Base-by-base conservation (phyloP, 2,888 invertebrate genomes). In the Perizoma flavofasciatum region DNA sequence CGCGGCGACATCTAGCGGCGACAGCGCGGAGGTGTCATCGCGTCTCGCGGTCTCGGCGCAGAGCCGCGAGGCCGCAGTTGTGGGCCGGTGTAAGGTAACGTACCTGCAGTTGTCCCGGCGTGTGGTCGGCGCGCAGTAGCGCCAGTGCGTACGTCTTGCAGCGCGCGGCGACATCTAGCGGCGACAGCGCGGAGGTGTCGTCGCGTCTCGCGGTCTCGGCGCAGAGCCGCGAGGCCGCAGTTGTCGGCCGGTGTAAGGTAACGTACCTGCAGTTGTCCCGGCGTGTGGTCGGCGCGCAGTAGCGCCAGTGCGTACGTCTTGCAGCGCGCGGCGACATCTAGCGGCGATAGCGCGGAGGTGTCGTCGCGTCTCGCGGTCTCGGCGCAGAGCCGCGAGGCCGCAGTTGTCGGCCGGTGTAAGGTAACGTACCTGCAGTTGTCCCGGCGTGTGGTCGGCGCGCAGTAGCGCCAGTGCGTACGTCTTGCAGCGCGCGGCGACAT, bases 131-230 rank as follows among this genome's bases (percentile, higher is more conserved):
- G 1, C 85, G 57, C 55, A 91, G 71, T 69, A 85, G 56, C 8
- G 90, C 88, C 4, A 92, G 82, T 45, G 92, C 88, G 72, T 91
- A 91, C 0, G 85, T 82, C 83, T 91, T 91, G 74, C 82, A 80
- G 5, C 87, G 59, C 9, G 84, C 73, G 7, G 89, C 85, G 0
- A 83, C 73, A 63, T 88, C 89, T 8, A 74, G 71, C 0, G 63
- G 58, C 8, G 73, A 56, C 0, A 78, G 62, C 33, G 74, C 58
- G 4, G 56, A 37, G 5, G 63, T 63, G 61, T 69, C 71, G 51
- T 51, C 74, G 5, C 72, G 64, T 0, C 72, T 65, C 6, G 71
- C 71, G 0, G 68, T 47, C 6, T 75, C 81, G 0, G 58, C 59
- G 10, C 78, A 73, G 1, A 75, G 71, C 2, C 76, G 66, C 0